These are phyloP conservation scores for Hassar affinis DNA, from an alignment of 2,113 vertebrate genomes.

Conservation along the genomic window DNA sequence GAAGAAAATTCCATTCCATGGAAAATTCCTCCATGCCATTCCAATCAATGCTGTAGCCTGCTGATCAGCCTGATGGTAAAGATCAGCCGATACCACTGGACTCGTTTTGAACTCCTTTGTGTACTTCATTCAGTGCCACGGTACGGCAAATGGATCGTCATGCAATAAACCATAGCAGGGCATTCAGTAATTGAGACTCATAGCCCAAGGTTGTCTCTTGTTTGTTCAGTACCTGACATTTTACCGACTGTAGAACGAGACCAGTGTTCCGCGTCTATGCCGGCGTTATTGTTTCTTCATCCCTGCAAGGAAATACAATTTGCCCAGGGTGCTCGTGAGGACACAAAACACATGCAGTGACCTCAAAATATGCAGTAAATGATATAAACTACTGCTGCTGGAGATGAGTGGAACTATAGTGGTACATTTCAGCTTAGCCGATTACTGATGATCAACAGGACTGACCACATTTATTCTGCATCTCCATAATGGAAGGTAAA, in stretches of 20 bases:
- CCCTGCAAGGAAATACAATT: slow-evolving; percentile 22
- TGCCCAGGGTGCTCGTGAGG: background rate
- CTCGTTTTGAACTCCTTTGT: background rate
- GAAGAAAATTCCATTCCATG: too few relatives aligned
- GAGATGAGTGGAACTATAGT: background rate
- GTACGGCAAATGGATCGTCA: background rate
- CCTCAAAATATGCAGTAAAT: slow-evolving; percentile 9
- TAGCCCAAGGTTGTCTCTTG: slow-evolving; percentile 43
- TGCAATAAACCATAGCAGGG: slow-evolving; percentile 18
- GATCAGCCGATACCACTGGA: background rate
- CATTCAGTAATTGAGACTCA: slow-evolving; percentile 50
- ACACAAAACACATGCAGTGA: slow-evolving; percentile 37
- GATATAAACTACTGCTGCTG: background rate
- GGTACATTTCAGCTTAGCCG: background rate
- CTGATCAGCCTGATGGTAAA: too few relatives aligned
- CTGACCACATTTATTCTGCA: background rate
- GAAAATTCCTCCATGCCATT: too few relatives aligned
- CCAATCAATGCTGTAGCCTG: too few relatives aligned
- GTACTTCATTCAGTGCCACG: slow-evolving; percentile 25
- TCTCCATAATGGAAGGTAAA: background rate
- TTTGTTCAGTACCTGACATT: slow-evolving; percentile 62
- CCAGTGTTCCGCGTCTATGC: slow-evolving; percentile 60
- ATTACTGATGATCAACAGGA: too few relatives aligned
- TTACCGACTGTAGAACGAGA: slow-evolving; percentile 44
- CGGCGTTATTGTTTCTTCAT: slow-evolving; percentile 48